Conservation (phyloP, 2,113 vertebrate genomes). For the Chloroceryle aenea region DNA sequence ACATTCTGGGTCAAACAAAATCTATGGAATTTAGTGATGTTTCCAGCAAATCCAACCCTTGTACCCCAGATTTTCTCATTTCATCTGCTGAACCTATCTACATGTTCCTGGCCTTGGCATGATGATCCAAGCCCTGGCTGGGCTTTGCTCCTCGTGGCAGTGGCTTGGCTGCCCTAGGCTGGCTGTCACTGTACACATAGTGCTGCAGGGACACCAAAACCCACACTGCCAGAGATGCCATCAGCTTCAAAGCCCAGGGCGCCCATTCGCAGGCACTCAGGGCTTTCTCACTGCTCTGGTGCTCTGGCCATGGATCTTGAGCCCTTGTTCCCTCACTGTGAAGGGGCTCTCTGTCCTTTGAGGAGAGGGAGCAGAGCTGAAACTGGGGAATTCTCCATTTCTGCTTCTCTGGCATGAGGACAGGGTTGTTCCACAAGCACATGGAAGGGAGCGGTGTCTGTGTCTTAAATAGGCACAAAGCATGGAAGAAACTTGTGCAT, state of each 20-base stretch:
- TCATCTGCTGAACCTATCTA: neutral
- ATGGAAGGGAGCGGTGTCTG: neutral
- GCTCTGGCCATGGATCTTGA: neutral
- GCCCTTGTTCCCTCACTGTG: neutral
- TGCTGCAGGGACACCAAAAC: neutral
- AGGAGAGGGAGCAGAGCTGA: neutral
- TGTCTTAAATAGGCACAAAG: neutral
- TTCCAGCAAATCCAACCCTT: neutral
- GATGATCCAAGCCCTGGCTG: neutral
- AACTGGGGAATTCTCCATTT: neutral
- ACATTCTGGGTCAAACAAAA: neutral
- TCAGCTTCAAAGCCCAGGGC: neutral
- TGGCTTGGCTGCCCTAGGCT: neutral
- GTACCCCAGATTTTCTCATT: neutral
- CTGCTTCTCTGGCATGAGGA: neutral
- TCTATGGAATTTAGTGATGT: fast-evolving
- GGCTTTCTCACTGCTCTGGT: neutral
- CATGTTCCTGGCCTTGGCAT: neutral
- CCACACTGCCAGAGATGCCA: neutral
- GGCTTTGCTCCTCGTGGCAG: neutral
- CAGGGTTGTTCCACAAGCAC: neutral
- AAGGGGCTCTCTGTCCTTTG: neutral
- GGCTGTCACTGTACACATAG: neutral
- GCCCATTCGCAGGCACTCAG: neutral
- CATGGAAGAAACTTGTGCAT: neutral